Evolutionary conservation across 2,797 vertebrate genomes (phyloP).

Genomic region (Rhinichthys osculus): DNA sequence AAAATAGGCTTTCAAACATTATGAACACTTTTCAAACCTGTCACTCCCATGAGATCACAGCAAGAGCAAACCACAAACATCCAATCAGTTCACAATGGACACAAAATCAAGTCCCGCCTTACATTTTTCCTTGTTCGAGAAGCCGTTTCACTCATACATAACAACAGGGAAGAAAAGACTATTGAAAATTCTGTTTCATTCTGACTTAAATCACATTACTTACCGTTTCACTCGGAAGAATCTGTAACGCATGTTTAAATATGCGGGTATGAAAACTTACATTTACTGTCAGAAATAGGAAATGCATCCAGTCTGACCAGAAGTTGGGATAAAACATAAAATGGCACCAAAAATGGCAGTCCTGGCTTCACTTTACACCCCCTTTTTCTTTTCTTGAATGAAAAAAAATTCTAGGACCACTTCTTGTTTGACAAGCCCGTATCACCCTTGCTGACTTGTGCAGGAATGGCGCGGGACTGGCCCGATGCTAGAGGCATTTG

Average conservation of each 20-base stretch:
- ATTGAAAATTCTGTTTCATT: neutral
- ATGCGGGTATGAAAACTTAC: neutral
- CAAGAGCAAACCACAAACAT: too few relatives aligned
- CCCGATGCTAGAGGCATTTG: constrained; percentile 87
- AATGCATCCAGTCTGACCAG: neutral
- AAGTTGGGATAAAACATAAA: neutral
- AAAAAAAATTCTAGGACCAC: constrained; percentile 76
- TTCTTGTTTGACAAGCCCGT: constrained; percentile 88
- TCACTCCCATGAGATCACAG: too few relatives aligned
- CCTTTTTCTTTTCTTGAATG: constrained; percentile 41
- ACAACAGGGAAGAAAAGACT: too few relatives aligned
- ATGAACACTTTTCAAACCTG: too few relatives aligned
- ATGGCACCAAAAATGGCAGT: neutral
- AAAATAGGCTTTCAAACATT: too few relatives aligned
- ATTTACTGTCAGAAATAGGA: neutral
- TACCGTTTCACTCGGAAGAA: neutral
- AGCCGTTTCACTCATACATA: too few relatives aligned
- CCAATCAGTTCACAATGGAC: too few relatives aligned
- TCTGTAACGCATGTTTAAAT: neutral
- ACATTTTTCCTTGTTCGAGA: too few relatives aligned
- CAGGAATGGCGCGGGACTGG: constrained; percentile 88
- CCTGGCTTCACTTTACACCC: constrained; percentile 3
- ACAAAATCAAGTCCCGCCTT: too few relatives aligned
- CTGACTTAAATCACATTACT: neutral
- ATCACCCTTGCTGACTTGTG: constrained; percentile 85